Percentiles rank a stretch among this genome's conserved stretches.
These are phyloP conservation scores for Timandra comae DNA, from an alignment of 2,888 invertebrate species.

Conservation along the genomic window DNA sequence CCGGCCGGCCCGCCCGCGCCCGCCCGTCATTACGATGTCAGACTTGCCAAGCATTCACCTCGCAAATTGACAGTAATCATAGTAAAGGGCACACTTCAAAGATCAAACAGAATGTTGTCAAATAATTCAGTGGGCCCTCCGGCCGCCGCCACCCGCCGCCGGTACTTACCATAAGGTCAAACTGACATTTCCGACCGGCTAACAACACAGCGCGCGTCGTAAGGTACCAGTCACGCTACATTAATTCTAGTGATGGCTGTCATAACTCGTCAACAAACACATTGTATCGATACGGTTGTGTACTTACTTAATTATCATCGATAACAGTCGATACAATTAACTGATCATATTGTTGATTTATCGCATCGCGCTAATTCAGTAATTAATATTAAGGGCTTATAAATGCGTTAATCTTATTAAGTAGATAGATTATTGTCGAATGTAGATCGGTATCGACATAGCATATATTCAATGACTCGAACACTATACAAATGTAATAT, in stretches of 20 bases:
- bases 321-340: slow-evolving; percentile 5
- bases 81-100: slow-evolving; percentile 59
- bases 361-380: background rate
- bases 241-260: slow-evolving; percentile 33
- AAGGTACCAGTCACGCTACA: slow-evolving; percentile 58
- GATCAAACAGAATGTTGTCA: slow-evolving; percentile 54
- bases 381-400: too few relatives aligned
- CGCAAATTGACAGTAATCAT: slow-evolving; percentile 57
- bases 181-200: slow-evolving; percentile 69
- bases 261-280: slow-evolving; percentile 1
- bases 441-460: too few relatives aligned
- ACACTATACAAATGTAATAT: too few relatives aligned
- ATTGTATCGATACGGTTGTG: background rate
- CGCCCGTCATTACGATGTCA: slow-evolving; percentile 4
- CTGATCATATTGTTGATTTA: slow-evolving; percentile 1
- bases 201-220: slow-evolving; percentile 55
- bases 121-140: slow-evolving; percentile 56
- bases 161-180: slow-evolving; percentile 72
- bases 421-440: too few relatives aligned
- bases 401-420: too few relatives aligned
- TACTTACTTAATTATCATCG: slow-evolving; percentile 13
- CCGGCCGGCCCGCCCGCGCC: slow-evolving; percentile 19
- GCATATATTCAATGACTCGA: too few relatives aligned
- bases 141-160: slow-evolving; percentile 9
- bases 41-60: slow-evolving; percentile 19